A percentile compares a stretch with the other conserved stretches of the same genome.
Conservation (phyloP, 2,113 vertebrate genomes). For the Macrotis lagotis region DNA sequence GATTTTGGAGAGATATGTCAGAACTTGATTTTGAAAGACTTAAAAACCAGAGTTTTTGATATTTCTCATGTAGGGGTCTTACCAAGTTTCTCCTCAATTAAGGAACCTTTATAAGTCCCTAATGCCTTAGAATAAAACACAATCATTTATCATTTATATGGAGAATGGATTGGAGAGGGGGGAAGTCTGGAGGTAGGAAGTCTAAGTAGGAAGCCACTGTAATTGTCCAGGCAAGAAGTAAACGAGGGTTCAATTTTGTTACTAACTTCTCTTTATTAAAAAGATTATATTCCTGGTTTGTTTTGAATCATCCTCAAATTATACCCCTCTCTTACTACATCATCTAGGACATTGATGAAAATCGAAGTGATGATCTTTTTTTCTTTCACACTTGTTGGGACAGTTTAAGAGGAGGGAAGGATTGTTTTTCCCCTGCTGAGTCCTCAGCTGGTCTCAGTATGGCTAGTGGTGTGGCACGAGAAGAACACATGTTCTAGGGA, state of each 20-base stretch:
- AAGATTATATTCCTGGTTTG: not conserved
- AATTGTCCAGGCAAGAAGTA: not conserved
- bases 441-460: not conserved
- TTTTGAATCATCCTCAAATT: not conserved
- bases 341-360: constrained; percentile 36
- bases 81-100: not conserved
- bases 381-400: not conserved
- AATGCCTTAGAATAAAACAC: not conserved
- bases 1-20: not conserved
- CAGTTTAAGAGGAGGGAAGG: not conserved
- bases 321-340: not conserved
- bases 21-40: not conserved
- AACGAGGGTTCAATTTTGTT: not conserved
- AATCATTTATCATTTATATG: not conserved
- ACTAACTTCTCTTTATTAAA: not conserved
- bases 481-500: not conserved
- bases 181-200: not conserved
- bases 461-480: not conserved
- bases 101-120: not conserved
- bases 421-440: constrained; percentile 33
- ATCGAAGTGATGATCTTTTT: constrained; percentile 1
- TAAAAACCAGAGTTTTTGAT: not conserved
- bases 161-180: not conserved
- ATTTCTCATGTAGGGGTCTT: not conserved
- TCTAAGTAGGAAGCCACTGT: not conserved